A percentile compares a stretch with the other conserved stretches of the same genome.
Conservation (phyloP, 2,113 vertebrate species). For the Cnemophilus loriae region DNA sequence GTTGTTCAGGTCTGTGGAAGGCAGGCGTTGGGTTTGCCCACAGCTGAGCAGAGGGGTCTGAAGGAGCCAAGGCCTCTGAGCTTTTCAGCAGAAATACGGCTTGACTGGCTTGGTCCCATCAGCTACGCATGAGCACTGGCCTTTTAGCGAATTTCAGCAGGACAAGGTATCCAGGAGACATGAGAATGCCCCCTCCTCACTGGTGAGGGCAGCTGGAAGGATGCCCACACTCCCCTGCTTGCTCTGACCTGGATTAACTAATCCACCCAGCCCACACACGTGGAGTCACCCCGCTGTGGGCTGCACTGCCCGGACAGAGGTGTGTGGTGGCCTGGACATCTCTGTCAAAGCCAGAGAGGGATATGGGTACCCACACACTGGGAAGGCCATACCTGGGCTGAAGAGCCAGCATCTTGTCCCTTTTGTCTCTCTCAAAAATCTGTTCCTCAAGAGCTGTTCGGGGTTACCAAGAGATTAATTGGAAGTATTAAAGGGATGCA, state of each 20-base stretch:
- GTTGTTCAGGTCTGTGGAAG: neutral
- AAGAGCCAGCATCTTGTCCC: neutral
- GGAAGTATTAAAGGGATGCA: neutral
- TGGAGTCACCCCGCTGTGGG: accelerated
- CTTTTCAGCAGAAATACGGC: neutral
- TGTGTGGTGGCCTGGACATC: neutral
- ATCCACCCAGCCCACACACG: neutral
- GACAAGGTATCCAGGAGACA: no score
- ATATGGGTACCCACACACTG: accelerated
- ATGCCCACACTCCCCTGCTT: accelerated
- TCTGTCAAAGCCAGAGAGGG: neutral
- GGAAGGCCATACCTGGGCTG: accelerated
- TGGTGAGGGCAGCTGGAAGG: neutral
- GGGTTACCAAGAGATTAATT: neutral
- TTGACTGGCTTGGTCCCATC: neutral
- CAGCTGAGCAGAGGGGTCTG: neutral
- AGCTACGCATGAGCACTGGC: neutral
- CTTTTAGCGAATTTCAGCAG: neutral
- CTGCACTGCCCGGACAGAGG: neutral
- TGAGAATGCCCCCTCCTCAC: neutral
- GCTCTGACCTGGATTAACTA: neutral
- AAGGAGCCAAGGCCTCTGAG: neutral
- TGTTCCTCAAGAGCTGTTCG: neutral
- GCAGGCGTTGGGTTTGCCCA: neutral
- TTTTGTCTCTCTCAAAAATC: neutral